Base-by-base conservation (phyloP, 2,113 vertebrate genomes). In the Apteryx mantelli region DNA sequence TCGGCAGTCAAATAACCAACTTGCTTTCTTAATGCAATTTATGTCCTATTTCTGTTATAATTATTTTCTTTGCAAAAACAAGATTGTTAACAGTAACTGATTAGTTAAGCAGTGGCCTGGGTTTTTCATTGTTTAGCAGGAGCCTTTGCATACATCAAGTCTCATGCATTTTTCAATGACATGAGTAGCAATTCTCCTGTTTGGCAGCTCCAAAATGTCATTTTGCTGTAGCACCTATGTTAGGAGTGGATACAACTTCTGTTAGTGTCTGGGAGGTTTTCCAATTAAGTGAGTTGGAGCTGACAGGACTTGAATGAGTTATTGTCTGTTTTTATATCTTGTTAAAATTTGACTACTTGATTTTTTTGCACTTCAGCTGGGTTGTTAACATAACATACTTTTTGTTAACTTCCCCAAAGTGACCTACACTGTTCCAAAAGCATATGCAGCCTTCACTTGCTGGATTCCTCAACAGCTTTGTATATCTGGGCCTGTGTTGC, bases 281-380 rank as follows among this genome's bases (percentile, higher is more conserved):
- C 95, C 85, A 93, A 50, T 86, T 83, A 96, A 86, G 58, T 88
- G 71, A 91, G 50, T 88, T 0, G 2, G 36, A 81, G 46, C 34
- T 88, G 90, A 91, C 88, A 83, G 36, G 61, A 82, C 40, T 81
- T 66, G 48, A 96, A 80, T 70, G 63, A 94, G 63, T 91, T 96
- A 70, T 94, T n/a, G 25, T 58, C 85, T 93, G 53, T 0, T 46
- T 90, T 90, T 88, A 79, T 55, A 50, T 38, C 48, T 94, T 92
- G 76, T 81, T 50, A 74, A 74, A 93, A 88, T 78, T 32, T 93
- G 52, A 76, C 38, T 71, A 14, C n/a, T 86, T 93, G 46, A 92
- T 76, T 66, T 69, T 94, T 88, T 92, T 65, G 19, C 88, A 82
- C 50, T 92, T 96, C 74, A 84, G 13, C 65, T 87, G 60, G 10